Evolutionary conservation across 2,888 invertebrate genomes (phyloP).

Genomic region (Erebia palarica): DNA sequence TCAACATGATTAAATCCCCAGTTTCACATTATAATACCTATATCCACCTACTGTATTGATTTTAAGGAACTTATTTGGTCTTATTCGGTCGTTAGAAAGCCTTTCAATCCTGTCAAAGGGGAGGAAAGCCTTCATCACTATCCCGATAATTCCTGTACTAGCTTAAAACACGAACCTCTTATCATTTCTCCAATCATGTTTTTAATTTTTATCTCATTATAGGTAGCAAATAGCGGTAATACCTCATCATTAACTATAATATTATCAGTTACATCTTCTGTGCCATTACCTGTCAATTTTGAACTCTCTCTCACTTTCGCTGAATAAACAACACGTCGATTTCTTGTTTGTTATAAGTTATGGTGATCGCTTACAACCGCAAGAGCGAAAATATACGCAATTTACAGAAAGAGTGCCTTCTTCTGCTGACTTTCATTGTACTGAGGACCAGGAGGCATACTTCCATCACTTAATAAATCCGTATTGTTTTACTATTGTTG

Average conservation of each 20-base stretch:
- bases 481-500: too few relatives aligned
- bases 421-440: too few relatives aligned
- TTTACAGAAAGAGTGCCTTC: background rate
- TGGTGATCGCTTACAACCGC: background rate
- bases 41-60: too few relatives aligned
- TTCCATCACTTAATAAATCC: too few relatives aligned
- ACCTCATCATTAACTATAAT: constrained; percentile 4
- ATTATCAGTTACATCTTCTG: constrained; percentile 19
- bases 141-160: too few relatives aligned
- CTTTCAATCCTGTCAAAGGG: too few relatives aligned
- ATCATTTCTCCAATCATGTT: background rate
- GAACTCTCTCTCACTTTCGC: constrained; percentile 38
- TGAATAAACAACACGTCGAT: constrained; percentile 30
- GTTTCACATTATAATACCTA: too few relatives aligned
- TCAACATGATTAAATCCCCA: too few relatives aligned
- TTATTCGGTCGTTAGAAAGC: too few relatives aligned
- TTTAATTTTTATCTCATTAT: constrained; percentile 12
- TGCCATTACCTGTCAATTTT: constrained; percentile 25
- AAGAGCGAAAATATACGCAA: background rate
- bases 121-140: too few relatives aligned
- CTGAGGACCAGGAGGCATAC: too few relatives aligned
- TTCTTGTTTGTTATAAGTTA: constrained; percentile 18
- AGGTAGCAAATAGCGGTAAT: constrained; percentile 5
- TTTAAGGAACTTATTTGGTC: too few relatives aligned
- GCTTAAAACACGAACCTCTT: background rate